Evolutionary conservation across 2,113 vertebrate species (phyloP).

Genomic region (Stomatorhinus ivindoensis): DNA sequence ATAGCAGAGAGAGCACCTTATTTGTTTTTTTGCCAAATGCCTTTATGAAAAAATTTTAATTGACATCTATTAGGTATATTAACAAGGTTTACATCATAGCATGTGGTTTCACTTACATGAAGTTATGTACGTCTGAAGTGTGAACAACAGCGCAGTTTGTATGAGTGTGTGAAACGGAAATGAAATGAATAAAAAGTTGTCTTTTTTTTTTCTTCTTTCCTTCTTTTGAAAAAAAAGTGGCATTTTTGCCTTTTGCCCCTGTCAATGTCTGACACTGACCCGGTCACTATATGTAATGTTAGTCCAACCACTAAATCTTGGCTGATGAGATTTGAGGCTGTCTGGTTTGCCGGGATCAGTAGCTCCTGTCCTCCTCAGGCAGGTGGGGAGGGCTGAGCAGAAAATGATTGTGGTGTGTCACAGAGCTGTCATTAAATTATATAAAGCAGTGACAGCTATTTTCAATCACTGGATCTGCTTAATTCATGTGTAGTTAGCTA

Average conservation of each 20-base stretch:
- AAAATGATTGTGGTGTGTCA: not conserved
- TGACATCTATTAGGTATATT: not conserved
- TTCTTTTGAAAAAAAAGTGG: not conserved
- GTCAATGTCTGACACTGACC: not conserved
- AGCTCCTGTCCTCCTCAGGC: not conserved
- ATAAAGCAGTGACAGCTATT: not conserved
- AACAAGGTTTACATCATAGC: not conserved
- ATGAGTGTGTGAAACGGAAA: not conserved
- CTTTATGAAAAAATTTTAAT: not conserved
- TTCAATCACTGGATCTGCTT: not conserved
- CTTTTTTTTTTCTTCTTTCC: not conserved
- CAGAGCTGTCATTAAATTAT: not conserved
- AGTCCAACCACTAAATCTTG: not conserved
- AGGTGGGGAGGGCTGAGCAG: not conserved
- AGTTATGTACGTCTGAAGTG: not conserved
- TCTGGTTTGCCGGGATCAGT: not conserved
- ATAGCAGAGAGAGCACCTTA: not conserved
- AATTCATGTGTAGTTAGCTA: not conserved
- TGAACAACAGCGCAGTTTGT: not conserved
- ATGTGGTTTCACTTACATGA: not conserved
- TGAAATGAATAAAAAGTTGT: not conserved
- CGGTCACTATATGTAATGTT: not conserved
- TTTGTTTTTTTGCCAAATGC: too few species aligned
- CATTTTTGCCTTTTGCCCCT: not conserved
- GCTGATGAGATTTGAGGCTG: not conserved